phyloP scores from a whole-genome alignment of 1,140 invertebrate genomes.

The Brachionus asplanchnoidis region DNA sequence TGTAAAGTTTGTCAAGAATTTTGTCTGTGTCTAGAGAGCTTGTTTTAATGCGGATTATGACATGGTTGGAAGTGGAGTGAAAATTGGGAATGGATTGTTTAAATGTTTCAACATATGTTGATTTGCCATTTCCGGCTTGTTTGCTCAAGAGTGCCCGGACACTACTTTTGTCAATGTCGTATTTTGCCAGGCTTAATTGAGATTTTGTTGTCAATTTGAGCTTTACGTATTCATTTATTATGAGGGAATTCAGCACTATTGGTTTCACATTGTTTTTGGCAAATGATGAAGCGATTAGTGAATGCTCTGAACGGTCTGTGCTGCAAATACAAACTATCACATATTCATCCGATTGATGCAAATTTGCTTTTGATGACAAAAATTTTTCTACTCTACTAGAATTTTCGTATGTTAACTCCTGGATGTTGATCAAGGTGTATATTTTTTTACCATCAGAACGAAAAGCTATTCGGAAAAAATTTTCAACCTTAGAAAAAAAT shows the following conservation, averaged over 20 bases:
- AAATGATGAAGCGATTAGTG: neutral
- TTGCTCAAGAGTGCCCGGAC: neutral
- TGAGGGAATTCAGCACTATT: neutral
- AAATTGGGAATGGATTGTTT: neutral
- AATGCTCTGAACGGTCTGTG: neutral
- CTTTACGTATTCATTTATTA: neutral
- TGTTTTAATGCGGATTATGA: conserved; percentile 18
- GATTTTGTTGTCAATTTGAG: neutral
- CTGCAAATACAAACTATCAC: conserved; percentile 17
- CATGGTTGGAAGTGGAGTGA: neutral
- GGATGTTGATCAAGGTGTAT: neutral
- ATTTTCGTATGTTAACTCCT: conserved; percentile 23
- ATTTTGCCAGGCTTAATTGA: neutral
- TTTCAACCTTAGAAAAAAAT: conserved; percentile 45
- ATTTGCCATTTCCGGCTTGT: conserved; percentile 30
- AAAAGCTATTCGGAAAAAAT: conserved; percentile 24
- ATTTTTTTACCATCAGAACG: conserved; percentile 5
- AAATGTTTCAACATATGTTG: neutral
- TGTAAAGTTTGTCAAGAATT: neutral
- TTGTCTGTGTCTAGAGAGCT: neutral
- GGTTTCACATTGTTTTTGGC: conserved; percentile 19
- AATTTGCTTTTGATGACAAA: neutral
- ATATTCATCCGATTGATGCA: neutral
- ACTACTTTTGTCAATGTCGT: neutral
- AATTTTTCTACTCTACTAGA: neutral